Conservation (phyloP, 2,113 vertebrate species). For the Eulacestoma nigropectus region DNA sequence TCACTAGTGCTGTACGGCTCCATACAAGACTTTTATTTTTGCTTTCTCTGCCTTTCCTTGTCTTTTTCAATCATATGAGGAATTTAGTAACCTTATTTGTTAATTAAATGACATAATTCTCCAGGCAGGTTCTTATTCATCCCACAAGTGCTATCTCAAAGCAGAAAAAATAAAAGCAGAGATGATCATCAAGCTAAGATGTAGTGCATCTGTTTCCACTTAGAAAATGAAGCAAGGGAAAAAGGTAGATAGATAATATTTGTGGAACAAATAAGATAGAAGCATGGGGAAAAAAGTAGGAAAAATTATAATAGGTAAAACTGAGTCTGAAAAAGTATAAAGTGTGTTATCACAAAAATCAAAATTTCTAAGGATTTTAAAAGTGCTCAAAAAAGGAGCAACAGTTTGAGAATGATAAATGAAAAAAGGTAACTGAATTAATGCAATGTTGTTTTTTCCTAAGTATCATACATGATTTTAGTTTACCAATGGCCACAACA, state of each 20-base stretch:
- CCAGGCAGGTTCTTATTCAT: background rate
- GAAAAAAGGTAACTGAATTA: background rate
- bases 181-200: background rate
- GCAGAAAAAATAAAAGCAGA: background rate
- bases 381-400: background rate
- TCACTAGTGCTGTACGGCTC: background rate
- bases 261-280: background rate
- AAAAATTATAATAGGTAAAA: background rate
- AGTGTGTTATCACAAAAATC: background rate
- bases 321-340: background rate
- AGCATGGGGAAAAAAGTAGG: background rate
- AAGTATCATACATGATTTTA: slow-evolving; percentile 5
- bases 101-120: background rate
- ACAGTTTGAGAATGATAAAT: background rate
- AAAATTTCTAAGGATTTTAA: background rate
- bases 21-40: background rate
- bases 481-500: background rate
- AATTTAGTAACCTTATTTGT: background rate
- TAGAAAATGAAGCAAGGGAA: background rate
- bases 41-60: background rate
- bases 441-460: slow-evolving; percentile 15
- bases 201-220: background rate
- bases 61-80: background rate
- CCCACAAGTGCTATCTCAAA: background rate
- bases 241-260: background rate